Conservation (phyloP, 2,113 vertebrate genomes). For the Philantomba maxwellii region DNA sequence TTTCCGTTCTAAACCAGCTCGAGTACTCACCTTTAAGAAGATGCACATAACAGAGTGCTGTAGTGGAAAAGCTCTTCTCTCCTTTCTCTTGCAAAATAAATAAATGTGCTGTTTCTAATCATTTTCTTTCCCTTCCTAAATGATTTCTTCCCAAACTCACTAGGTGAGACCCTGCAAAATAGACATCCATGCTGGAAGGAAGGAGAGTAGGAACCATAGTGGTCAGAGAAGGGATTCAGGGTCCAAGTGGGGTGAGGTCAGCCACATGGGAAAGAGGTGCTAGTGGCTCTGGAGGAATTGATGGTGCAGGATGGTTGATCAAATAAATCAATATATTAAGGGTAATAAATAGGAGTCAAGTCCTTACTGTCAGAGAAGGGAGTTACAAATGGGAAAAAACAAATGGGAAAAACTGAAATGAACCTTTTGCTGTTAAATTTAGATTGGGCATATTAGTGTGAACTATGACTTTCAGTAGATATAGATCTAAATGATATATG, state of each 20-base stretch:
- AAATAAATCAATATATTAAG: not conserved
- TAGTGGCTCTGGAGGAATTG: not conserved
- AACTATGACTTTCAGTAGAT: not conserved
- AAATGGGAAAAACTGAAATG: not conserved
- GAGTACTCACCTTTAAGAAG: not conserved
- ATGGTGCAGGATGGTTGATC: not conserved
- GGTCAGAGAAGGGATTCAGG: not conserved
- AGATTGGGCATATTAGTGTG: not conserved
- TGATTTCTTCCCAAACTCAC: not conserved
- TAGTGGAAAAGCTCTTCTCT: not conserved
- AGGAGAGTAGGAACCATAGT: not conserved
- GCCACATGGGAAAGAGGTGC: not conserved
- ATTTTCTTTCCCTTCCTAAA: not conserved
- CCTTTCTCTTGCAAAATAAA: not conserved
- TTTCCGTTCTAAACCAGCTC: not conserved
- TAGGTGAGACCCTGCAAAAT: not conserved
- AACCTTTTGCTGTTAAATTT: not conserved
- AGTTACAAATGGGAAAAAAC: not conserved
- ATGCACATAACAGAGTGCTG: not conserved
- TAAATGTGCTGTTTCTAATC: not conserved
- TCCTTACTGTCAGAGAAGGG: not conserved
- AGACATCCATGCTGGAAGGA: rapidly evolving
- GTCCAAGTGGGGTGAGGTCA: not conserved
- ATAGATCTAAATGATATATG: not conserved
- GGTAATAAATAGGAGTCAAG: not conserved